These are phyloP conservation scores for Napeogenes sylphis DNA, from an alignment of 2,888 invertebrate species.

Conservation along the genomic window DNA sequence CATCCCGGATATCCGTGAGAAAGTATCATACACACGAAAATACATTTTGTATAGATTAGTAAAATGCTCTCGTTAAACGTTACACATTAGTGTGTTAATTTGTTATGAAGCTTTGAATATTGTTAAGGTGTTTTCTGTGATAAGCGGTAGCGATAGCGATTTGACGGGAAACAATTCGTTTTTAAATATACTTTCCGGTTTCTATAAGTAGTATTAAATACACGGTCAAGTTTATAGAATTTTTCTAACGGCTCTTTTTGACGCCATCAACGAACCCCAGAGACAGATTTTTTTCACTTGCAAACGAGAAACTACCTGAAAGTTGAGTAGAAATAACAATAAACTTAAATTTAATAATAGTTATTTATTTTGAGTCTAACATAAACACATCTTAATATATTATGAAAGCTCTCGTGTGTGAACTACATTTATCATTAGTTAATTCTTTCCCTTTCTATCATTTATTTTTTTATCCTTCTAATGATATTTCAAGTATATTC, in stretches of 20 bases:
- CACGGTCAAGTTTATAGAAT: no score
- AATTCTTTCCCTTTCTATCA: constrained; percentile 36
- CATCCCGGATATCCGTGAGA: constrained; percentile 30
- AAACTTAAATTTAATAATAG: neutral
- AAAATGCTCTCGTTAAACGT: constrained; percentile 55
- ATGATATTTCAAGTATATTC: constrained; percentile 12
- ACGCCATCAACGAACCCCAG: no score
- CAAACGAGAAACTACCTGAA: no score
- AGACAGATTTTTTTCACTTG: no score
- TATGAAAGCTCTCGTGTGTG: constrained; percentile 44
- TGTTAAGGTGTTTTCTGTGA: neutral
- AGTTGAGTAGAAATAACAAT: no score
- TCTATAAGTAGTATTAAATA: no score
- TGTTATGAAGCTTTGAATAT: constrained; percentile 25
- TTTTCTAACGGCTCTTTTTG: no score
- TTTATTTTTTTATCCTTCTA: constrained; percentile 18
- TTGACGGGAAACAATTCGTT: neutral
- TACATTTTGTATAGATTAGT: constrained; percentile 48
- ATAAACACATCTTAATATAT: constrained; percentile 40
- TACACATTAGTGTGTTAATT: constrained; percentile 57
- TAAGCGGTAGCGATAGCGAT: constrained; percentile 34
- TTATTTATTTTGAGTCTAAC: constrained; percentile 24
- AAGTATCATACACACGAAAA: constrained; percentile 31
- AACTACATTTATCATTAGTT: constrained; percentile 59
- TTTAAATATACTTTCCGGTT: neutral